phyloP scores from a whole-genome alignment of 2,797 vertebrate species.

The Urosaurus nigricauda region DNA sequence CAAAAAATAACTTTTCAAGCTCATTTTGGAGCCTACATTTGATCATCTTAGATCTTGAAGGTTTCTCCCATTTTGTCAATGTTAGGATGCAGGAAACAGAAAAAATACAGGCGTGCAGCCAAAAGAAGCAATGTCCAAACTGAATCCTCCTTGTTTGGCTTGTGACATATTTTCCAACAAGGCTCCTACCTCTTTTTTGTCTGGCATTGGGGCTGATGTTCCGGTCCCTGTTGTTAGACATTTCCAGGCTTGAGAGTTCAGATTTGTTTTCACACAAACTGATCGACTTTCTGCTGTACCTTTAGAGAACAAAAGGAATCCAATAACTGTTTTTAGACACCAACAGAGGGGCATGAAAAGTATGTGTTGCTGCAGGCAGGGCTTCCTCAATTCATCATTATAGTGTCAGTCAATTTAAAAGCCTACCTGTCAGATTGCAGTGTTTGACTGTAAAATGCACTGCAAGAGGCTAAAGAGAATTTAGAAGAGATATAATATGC shows the following conservation, averaged over 20 bases:
- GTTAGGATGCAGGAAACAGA: not conserved
- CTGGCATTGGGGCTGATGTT: constrained; percentile 84
- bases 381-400: not conserved
- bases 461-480: not conserved
- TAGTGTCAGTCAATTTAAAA: not conserved
- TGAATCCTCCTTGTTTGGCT: not conserved
- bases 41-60: not conserved
- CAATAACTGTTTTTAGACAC: constrained; percentile 29
- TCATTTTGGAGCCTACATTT: not conserved
- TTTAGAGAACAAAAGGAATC: constrained; percentile 66
- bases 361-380: not conserved
- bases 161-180: not conserved
- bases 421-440: not conserved
- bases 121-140: not conserved
- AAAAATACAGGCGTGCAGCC: not conserved
- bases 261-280: constrained; percentile 83
- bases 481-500: not conserved
- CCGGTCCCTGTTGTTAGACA: constrained; percentile 83
- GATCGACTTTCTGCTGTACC: constrained; percentile 84
- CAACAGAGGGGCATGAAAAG: not conserved
- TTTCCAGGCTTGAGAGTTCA: constrained; percentile 87
- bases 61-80: not conserved
- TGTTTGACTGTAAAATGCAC: not conserved
- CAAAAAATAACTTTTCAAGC: no score
- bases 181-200: constrained; percentile 88